Conservation (phyloP, 1,140 invertebrate genomes). For the Cardiocondyla obscurior region DNA sequence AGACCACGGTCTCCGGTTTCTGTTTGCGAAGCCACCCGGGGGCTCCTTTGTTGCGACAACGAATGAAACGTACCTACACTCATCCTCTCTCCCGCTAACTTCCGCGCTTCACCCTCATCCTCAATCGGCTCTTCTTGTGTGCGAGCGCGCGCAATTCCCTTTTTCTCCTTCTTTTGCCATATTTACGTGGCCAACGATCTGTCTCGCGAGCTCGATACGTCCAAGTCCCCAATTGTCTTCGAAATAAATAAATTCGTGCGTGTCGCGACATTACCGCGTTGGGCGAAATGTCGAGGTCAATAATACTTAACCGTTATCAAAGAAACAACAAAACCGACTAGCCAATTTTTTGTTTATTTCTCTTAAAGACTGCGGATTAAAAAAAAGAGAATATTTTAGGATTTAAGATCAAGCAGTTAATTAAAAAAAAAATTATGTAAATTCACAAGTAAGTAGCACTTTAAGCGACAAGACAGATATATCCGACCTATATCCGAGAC, state of each 20-base stretch:
- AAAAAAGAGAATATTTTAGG: too few species aligned
- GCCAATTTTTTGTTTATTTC: too few species aligned
- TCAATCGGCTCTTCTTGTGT: conserved; percentile 18
- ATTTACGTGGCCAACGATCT: conserved; percentile 30
- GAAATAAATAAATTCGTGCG: conserved; percentile 40
- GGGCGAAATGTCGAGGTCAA: too few species aligned
- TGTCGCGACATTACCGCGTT: background rate
- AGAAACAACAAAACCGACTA: too few species aligned
- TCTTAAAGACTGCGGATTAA: too few species aligned
- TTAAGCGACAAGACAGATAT: too few species aligned
- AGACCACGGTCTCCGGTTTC: conserved; percentile 73
- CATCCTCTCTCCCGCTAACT: conserved; percentile 52
- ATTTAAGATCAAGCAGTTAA: too few species aligned
- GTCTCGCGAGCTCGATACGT: conserved; percentile 16
- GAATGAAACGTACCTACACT: conserved; percentile 72
- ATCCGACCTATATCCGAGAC: too few species aligned
- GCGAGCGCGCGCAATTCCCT: conserved; percentile 35
- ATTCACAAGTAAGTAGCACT: too few species aligned
- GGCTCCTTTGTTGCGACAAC: conserved; percentile 70
- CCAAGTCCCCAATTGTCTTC: conserved; percentile 18
- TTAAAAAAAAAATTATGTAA: too few species aligned
- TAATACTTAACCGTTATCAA: too few species aligned
- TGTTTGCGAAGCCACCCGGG: conserved; percentile 73
- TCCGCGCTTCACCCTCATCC: conserved; percentile 41
- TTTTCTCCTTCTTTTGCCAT: conserved; percentile 17